These are phyloP conservation scores for Chondrosia reniformis DNA, from an alignment of 37 sponge, comb jelly and placozoan species.

Conservation along the genomic window DNA sequence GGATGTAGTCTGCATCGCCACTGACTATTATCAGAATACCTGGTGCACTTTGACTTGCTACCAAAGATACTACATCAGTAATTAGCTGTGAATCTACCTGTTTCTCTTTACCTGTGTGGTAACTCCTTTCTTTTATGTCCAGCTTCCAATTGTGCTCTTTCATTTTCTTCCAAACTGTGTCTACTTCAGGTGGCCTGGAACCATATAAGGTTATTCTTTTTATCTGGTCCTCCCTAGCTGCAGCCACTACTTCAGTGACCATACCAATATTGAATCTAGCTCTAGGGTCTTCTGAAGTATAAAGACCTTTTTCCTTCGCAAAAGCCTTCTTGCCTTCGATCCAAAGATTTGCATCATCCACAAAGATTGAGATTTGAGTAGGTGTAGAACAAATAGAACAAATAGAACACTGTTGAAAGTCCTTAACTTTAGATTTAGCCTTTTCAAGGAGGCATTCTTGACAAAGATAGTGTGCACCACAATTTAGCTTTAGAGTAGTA, in stretches of 20 bases:
- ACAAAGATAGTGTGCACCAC: background rate
- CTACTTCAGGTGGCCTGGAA: constrained; percentile 32
- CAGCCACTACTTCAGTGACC: constrained; percentile 18
- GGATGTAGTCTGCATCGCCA: constrained; percentile 29
- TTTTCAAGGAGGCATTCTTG: background rate
- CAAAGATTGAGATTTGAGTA: constrained; percentile 22
- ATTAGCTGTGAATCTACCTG: constrained; percentile 28
- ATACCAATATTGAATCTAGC: constrained; percentile 31
- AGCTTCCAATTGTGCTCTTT: constrained; percentile 26
- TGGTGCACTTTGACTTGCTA: background rate
- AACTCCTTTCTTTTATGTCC: background rate
- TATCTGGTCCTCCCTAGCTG: constrained; percentile 12
- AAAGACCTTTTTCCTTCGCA: background rate
- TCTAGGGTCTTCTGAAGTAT: constrained; percentile 19
- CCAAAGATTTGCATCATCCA: constrained; percentile 34
- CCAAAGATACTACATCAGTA: background rate
- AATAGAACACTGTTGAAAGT: no score
- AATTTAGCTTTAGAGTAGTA: no score
- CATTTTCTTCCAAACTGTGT: constrained; percentile 30
- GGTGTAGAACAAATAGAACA: no score
- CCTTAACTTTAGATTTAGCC: background rate
- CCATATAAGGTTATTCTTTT: constrained; percentile 25
- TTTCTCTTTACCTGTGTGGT: constrained; percentile 30
- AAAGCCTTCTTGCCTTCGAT: constrained; percentile 17
- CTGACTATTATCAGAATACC: constrained; percentile 32